phyloP scores from a whole-genome alignment of 2,888 invertebrate genomes.

The Pollenia angustigena region DNA sequence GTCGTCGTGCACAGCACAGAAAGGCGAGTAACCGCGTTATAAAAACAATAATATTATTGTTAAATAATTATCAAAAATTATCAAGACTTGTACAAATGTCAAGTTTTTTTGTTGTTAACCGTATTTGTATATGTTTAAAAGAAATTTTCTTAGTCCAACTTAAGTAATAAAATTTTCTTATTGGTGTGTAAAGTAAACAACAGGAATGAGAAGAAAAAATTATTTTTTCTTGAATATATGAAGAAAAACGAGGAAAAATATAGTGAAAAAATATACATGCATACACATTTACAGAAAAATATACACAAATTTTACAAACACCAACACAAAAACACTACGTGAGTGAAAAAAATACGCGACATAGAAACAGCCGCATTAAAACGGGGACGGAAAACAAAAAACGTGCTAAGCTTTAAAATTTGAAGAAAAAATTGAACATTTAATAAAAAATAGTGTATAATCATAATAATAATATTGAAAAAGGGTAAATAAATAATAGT shows the following conservation, averaged over 20 bases:
- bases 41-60: conserved; percentile 72
- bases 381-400: conserved; percentile 71
- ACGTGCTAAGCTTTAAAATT: conserved; percentile 67
- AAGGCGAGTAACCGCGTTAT: conserved; percentile 72
- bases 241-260: conserved; percentile 46
- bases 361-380: conserved; percentile 73
- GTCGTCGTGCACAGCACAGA: conserved; percentile 64
- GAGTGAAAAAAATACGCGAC: conserved; percentile 69
- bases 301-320: conserved; percentile 72
- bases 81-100: conserved; percentile 27
- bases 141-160: neutral
- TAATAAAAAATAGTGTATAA: conserved; percentile 43
- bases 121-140: conserved; percentile 10
- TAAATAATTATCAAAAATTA: conserved; percentile 62
- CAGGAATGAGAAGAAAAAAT: conserved; percentile 31
- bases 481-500: conserved; percentile 60
- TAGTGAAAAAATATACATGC: conserved; percentile 63
- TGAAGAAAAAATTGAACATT: conserved; percentile 44
- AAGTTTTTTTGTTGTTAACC: conserved; percentile 25
- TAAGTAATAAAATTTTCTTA: conserved; percentile 15
- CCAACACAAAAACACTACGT: conserved; percentile 60
- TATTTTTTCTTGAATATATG: conserved; percentile 48
- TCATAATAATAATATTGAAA: conserved; percentile 26
- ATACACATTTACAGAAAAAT: conserved; percentile 67
- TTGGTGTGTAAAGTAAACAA: conserved; percentile 64